Evolutionary conservation across 2,888 invertebrate species (phyloP), one percentile per base, ranked within the genome.

Genomic region (Diabrotica balteata): DNA sequence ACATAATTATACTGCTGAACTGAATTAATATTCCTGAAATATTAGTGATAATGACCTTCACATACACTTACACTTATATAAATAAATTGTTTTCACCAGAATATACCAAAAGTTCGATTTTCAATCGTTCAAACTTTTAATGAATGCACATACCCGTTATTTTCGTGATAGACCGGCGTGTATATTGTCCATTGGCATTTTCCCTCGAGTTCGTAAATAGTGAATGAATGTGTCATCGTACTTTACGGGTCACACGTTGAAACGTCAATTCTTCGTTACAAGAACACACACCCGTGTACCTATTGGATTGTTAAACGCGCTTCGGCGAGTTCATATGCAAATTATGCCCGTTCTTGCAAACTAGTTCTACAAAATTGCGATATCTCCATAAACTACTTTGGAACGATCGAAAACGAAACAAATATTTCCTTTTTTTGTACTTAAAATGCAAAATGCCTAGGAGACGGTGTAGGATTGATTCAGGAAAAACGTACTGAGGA

Each of bases 321-420:
- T 63, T 43, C 52, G 50, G 32, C 63, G 51, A 63, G 63, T 63
- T 63, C 57, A 45, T 63, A 63, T 63, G 63, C 63, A 63, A 63
- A 63, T 63, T 17, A 58, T 51, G 57, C 50, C 57, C 63, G 63
- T 63, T 63, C 63, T 57, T 22, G 63, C 63, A 63, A 63, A 63
- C 63, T 57, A 63, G 63, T 63, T 63, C 55, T 63, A 63, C 63
- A 46, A 63, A 63, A 63, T 63, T 63, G 57, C 63, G 51, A 63
- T 61, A 52, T 52, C 52, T 61, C 51, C 52, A 61, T 61, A 52
- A 52, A 61, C 52, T 22, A 32, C 32, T 32, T 32, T 32, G 32
- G 32, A 32, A 32, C 32, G 32, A 32, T 32, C 32, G 32, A 32
- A 32, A 32, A 32, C 32, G 32, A 32, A 32, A 32, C 32, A 32